phyloP scores from a whole-genome alignment of 2,113 vertebrate species.

The Podocnemis expansa region DNA sequence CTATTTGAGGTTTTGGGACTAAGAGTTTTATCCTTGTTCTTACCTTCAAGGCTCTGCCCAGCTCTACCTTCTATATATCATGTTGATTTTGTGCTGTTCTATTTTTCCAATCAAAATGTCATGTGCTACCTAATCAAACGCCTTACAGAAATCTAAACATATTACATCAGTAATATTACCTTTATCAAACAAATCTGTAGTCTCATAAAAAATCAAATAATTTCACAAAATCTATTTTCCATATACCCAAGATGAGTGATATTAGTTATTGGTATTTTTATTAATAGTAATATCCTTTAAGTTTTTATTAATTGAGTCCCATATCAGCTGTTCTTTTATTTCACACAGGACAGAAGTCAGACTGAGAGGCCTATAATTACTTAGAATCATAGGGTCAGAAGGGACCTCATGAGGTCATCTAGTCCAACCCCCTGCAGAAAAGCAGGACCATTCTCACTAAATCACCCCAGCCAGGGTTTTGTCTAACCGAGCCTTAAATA shows the following conservation, averaged over 20 bases:
- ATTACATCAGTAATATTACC: neutral
- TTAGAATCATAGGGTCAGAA: no score
- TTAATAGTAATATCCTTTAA: neutral
- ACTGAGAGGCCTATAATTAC: neutral
- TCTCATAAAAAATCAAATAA: neutral
- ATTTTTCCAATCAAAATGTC: constrained; percentile 1
- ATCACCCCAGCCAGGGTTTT: no score
- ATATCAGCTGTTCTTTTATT: neutral
- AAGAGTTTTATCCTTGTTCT: neutral
- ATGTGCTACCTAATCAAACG: neutral
- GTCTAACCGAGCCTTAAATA: no score
- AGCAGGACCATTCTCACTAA: no score
- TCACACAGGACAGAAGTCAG: neutral
- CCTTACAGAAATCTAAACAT: neutral
- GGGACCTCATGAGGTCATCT: no score
- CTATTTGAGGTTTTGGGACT: neutral
- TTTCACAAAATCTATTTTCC: neutral
- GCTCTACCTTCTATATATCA: neutral
- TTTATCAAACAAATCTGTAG: constrained; percentile 2
- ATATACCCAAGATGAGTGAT: constrained; percentile 5
- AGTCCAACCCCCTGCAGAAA: no score
- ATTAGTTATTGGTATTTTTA: neutral
- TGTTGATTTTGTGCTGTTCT: constrained; percentile 1
- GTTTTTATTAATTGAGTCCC: neutral
- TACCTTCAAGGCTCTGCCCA: neutral